Evolutionary conservation across 2,113 vertebrate species (phyloP).

Genomic region (Megaceryle maxima): DNA sequence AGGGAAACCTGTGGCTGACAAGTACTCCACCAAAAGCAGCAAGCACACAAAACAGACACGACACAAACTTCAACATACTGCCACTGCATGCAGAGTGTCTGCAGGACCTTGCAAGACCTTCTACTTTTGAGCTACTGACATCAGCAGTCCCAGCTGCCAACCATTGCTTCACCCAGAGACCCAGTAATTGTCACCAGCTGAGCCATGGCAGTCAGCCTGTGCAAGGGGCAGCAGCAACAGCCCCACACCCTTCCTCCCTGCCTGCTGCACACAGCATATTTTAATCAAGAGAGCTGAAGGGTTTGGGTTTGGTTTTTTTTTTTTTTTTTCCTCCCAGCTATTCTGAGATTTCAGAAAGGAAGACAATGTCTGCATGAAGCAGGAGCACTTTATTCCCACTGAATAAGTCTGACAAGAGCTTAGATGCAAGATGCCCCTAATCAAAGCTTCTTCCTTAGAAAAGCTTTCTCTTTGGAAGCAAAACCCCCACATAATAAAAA

Average conservation of each 20-base stretch:
- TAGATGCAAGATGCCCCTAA: background rate
- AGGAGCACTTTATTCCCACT: background rate
- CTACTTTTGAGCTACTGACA: background rate
- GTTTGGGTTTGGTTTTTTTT: rapidly evolving
- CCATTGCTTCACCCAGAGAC: background rate
- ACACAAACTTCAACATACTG: background rate
- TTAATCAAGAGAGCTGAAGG: background rate
- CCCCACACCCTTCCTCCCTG: background rate
- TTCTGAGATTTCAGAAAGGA: background rate
- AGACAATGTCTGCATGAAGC: background rate
- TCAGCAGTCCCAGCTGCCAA: background rate
- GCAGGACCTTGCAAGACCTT: background rate
- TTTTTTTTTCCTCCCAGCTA: background rate
- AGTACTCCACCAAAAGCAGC: background rate
- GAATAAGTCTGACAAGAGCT: background rate
- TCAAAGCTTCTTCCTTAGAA: background rate
- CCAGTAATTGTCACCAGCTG: background rate
- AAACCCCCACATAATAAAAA: rapidly evolving
- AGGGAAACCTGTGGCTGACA: background rate
- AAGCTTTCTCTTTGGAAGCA: background rate
- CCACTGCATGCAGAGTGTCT: background rate
- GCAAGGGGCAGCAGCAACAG: background rate
- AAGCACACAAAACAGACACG: rapidly evolving
- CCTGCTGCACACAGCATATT: background rate
- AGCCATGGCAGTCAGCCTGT: rapidly evolving